Evolutionary conservation across 2,888 invertebrate genomes (phyloP), one percentile per base, ranked within the genome.

Genomic region (Trichopria drosophilae): DNA sequence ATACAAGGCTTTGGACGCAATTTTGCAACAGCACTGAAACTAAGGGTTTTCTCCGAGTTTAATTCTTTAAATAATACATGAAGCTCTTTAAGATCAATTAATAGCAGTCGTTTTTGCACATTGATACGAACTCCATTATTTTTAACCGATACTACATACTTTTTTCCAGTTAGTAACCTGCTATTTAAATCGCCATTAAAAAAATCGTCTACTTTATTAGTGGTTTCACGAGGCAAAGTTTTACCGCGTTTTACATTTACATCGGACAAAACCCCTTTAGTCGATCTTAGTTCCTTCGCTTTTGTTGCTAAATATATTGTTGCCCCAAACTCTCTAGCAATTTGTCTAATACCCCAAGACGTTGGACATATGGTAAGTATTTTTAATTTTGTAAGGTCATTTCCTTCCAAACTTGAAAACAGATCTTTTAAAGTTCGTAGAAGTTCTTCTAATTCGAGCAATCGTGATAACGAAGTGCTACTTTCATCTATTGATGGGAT

Each of bases 311-410:
- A n/a, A n/a, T 34, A 34, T 19, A 34, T 18, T 10, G 34, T 34
- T 4, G 34, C 20, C 3, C n/a, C 20, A 6, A 34, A 34, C 12
- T 34, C 34, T 6, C 3, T 18, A 34, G 18, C 18, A 16, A 34
- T 34, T 34, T 18, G 18, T 18, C 10, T 34, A 20, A n/a, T 34
- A 34, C 34, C 20, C 16, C 34, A 34, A 2, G 32, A 32, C n/a
- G 4, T 32, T 3, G 32, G 32, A 13, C 16, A 19, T 9, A 32
- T 32, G 9, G 18, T 34, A 15, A 34, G 34, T 10, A 34, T 34
- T 34, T 12, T 34, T 12, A 18, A 5, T 18, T 34, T 34, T 20
- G 20, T 18, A 34, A 20, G 34, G 20, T 34, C 34, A 34, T 34
- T 34, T 6, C 34, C 34, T 18, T 34, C 12, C 6, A 18, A 34